Conservation (phyloP, 2,797 vertebrate species). For the Okamejei kenojei region DNA sequence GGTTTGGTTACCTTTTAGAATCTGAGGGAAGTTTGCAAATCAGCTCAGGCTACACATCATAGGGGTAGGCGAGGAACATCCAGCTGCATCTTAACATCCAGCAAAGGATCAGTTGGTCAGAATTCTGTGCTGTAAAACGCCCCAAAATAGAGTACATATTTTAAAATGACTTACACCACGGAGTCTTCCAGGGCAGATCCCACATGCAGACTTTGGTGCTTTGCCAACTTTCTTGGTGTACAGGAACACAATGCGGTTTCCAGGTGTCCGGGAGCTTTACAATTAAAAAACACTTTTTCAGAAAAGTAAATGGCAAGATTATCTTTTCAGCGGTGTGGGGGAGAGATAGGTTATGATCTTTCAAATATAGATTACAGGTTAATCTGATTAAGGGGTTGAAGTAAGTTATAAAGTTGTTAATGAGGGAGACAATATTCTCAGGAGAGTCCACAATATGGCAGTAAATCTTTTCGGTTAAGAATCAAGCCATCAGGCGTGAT, state of each 20-base stretch:
- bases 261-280: conserved; percentile 85
- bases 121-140: background rate
- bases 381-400: background rate
- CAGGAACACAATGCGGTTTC: conserved; percentile 94
- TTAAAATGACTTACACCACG: conserved; percentile 69
- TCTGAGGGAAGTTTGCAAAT: background rate
- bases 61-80: background rate
- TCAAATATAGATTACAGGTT: background rate
- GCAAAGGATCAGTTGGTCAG: no score
- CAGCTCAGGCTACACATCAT: no score
- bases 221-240: conserved; percentile 98
- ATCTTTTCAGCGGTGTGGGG: background rate
- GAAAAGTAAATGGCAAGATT: background rate
- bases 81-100: background rate
- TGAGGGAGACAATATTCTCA: background rate
- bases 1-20: background rate
- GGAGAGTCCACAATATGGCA: background rate
- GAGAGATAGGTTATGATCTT: background rate
- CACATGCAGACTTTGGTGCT: conserved; percentile 91
- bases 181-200: conserved; percentile 90
- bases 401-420: background rate
- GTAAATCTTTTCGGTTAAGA: background rate
- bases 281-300: background rate
- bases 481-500: background rate
- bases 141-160: background rate